Evolutionary conservation across 2,888 invertebrate genomes (phyloP), one percentile per base, ranked within the genome.

Genomic region (Tuta absoluta): DNA sequence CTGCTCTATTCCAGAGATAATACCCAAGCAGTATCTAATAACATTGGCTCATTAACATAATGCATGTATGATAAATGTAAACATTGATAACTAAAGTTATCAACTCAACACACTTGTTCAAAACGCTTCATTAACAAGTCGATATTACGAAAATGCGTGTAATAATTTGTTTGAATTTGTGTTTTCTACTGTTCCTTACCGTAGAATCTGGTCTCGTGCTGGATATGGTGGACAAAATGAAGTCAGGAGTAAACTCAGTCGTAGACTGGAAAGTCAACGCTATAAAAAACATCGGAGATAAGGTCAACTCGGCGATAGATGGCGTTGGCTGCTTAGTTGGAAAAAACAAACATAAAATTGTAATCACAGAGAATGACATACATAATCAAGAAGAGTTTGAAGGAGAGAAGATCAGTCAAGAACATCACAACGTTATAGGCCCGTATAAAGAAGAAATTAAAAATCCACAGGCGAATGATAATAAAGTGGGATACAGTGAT

Each of bases 231-330:
- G 56, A 56, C 56, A 33, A 28, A 33, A 56, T 56, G 33, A 56
- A 56, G n/a, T 33, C 28, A 7, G 33, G 33, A 33, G 56, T 56
- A 10, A 24, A 56, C 17, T 56, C 56, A 17, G 28, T 56, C 5
- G 56, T 33, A 19, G 33, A 56, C 17, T 56, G 56, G 56, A 56
- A 56, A 56, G 33, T 56, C 4, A 28, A 56, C n/a, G 56, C 33
- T 33, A 33, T 56, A 5, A 33, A 56, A 56, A 7, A 33, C n/a
- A 24, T 33, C 12, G 33, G 56, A 33, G 33, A 56, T 10, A 56
- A 28, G 33, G 17, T 56, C 3, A 56, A 56, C 24, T 33, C 56
- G 5, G 56, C 56, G 17, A 28, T 56, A 17, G 56, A 56, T 14
- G 33, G 56, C 17, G 17, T 56, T 24, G 28, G 56, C n/a, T 14